Conservation (phyloP, 2,888 invertebrate genomes). For the Strigamia crassipes region DNA sequence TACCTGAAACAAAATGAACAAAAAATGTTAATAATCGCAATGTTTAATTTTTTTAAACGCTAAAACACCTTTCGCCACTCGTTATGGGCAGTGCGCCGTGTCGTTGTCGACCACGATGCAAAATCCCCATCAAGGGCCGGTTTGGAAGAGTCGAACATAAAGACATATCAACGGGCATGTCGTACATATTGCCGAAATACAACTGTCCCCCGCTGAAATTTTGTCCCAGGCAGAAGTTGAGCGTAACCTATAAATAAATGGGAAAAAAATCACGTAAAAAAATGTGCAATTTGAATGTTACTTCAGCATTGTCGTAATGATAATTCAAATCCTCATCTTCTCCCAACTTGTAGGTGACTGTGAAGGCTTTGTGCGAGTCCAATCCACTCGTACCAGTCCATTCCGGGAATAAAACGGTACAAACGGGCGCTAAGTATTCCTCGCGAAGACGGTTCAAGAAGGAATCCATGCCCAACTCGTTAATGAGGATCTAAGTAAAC, state of each 20-base stretch:
- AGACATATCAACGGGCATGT: constrained; percentile 47
- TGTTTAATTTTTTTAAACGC: not conserved
- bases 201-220: constrained; percentile 58
- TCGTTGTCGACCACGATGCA: constrained; percentile 60
- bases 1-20: constrained; percentile 50
- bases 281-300: constrained; percentile 27
- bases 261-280: not conserved
- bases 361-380: constrained; percentile 61
- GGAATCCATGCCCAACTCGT: constrained; percentile 59
- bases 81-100: constrained; percentile 59
- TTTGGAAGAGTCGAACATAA: constrained; percentile 52
- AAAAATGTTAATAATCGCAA: not conserved
- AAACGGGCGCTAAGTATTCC: constrained; percentile 57
- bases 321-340: constrained; percentile 58
- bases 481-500: constrained; percentile 56
- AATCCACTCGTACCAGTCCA: constrained; percentile 56
- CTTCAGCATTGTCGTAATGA: constrained; percentile 62
- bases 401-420: constrained; percentile 57
- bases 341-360: constrained; percentile 58
- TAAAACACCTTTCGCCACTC: constrained; percentile 57
- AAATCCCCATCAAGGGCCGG: constrained; percentile 55
- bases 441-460: constrained; percentile 56
- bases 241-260: constrained; percentile 54
- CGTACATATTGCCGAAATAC: constrained; percentile 58
- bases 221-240: constrained; percentile 59